These are phyloP conservation scores for Cryptoprocta ferox DNA, from an alignment of 2,797 vertebrate genomes.

Conservation along the genomic window DNA sequence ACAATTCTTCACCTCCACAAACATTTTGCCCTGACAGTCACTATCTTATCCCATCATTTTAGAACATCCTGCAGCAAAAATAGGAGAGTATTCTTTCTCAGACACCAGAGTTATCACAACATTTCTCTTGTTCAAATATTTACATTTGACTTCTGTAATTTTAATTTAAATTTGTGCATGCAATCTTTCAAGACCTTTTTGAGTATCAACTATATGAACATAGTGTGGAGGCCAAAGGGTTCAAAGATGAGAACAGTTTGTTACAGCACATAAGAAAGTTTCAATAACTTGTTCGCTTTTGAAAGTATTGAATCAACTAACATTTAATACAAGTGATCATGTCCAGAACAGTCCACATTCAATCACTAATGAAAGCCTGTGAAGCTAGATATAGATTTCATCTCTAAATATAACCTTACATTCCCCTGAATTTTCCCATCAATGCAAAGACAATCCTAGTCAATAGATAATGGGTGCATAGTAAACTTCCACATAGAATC, in stretches of 20 bases:
- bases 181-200: background rate
- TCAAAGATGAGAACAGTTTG: background rate
- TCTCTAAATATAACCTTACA: background rate
- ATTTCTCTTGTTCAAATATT: background rate
- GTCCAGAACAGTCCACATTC: background rate
- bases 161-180: background rate
- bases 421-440: background rate
- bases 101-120: background rate
- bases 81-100: background rate
- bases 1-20: background rate
- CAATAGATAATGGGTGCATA: background rate
- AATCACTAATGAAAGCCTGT: background rate
- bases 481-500: background rate
- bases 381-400: background rate
- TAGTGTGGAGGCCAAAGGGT: background rate
- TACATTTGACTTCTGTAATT: background rate
- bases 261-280: background rate
- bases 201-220: background rate
- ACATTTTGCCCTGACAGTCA: background rate
- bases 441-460: background rate
- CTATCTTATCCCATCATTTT: background rate
- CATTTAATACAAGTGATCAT: background rate
- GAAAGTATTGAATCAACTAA: background rate
- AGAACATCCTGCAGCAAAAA: background rate
- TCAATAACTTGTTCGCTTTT: background rate